These are phyloP conservation scores for Chloromyia formosa DNA, from an alignment of 2,888 invertebrate genomes.

Conservation along the genomic window DNA sequence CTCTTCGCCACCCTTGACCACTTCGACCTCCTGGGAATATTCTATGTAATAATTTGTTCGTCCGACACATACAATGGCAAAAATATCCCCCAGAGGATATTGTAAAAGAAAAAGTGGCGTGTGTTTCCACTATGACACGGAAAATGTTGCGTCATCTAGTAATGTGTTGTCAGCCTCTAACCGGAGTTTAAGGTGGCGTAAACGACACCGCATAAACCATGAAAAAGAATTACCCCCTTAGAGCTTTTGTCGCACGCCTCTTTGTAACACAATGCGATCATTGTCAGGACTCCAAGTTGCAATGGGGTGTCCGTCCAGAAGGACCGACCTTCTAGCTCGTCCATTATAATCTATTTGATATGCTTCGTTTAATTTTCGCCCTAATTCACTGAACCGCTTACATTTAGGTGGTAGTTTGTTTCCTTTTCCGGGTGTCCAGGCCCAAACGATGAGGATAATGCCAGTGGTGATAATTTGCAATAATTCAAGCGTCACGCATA, in stretches of 20 bases:
- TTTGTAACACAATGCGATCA: neutral
- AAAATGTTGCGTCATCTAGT: slow-evolving; percentile 8
- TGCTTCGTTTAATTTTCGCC: slow-evolving; percentile 29
- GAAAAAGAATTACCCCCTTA: slow-evolving; percentile 19
- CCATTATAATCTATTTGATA: slow-evolving; percentile 32
- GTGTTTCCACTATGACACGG: neutral
- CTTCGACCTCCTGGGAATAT: neutral
- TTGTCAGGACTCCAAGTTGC: neutral
- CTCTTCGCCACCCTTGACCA: neutral
- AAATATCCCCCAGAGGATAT: slow-evolving; percentile 1
- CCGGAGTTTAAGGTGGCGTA: slow-evolving; percentile 30
- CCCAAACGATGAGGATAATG: slow-evolving; percentile 15
- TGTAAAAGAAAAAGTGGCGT: slow-evolving; percentile 17
- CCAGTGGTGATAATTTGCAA: too few species aligned
- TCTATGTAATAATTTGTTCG: slow-evolving; percentile 10
- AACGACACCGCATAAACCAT: slow-evolving; percentile 28
- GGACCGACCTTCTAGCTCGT: too few species aligned
- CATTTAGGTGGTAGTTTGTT: neutral
- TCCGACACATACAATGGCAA: slow-evolving; percentile 17
- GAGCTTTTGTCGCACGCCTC: neutral
- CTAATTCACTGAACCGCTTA: slow-evolving; percentile 15
- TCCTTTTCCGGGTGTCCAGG: neutral
- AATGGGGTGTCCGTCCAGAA: slow-evolving; percentile 19
- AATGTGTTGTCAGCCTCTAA: slow-evolving; percentile 30
- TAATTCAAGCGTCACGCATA: too few species aligned